Percentiles rank a stretch among this genome's conserved stretches.
phyloP scores from a whole-genome alignment of 2,888 invertebrate genomes.

The Caenorhabditis sp. region DNA sequence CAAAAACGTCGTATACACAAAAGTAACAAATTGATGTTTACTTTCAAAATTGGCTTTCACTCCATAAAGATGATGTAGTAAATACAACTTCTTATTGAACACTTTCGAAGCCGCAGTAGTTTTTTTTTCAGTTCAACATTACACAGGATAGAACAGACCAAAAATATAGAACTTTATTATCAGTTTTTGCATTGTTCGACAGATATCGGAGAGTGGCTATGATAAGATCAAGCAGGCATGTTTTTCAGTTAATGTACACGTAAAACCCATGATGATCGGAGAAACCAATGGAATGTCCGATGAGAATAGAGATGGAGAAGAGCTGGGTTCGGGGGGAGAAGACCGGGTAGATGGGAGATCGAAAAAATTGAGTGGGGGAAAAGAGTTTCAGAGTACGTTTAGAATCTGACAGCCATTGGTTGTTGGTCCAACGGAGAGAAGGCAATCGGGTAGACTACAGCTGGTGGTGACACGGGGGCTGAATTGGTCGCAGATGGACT shows the following conservation, averaged over 20 bases:
- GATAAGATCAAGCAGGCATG: conserved; percentile 45
- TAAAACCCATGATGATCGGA: conserved; percentile 55
- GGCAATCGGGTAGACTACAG: conserved; percentile 21
- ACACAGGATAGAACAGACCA: background rate
- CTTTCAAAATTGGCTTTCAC: background rate
- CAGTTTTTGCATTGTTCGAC: background rate
- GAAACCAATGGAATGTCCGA: conserved; percentile 40
- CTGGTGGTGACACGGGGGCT: conserved; percentile 18
- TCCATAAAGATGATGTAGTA: background rate
- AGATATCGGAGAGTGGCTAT: background rate
- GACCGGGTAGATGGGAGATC: conserved; percentile 44
- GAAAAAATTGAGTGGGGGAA: background rate
- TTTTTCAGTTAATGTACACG: conserved; percentile 60
- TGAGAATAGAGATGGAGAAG: conserved; percentile 34
- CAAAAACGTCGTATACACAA: no score
- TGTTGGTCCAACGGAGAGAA: conserved; percentile 48
- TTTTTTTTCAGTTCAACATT: background rate
- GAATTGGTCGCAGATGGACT: background rate
- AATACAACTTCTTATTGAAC: conserved; percentile 12
- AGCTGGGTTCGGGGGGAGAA: conserved; percentile 18
- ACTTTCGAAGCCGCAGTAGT: background rate
- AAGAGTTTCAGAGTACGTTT: background rate
- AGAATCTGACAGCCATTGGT: conserved; percentile 60
- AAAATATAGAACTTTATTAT: conserved; percentile 15
- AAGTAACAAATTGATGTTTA: background rate